Evolutionary conservation across 2,113 vertebrate genomes (phyloP).

Genomic region (Seriola aureovittata): DNA sequence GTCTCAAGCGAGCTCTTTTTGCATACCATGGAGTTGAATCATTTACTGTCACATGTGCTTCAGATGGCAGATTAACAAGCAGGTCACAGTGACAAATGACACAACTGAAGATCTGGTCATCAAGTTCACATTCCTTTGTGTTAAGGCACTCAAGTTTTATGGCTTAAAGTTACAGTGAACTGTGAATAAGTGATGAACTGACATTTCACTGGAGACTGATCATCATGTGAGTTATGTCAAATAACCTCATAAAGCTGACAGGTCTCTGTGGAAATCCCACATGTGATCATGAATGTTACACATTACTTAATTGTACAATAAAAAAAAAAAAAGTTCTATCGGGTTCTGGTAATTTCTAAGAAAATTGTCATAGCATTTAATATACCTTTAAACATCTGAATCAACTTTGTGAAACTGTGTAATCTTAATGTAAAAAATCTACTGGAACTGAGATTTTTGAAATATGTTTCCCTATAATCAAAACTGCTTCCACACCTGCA

Average conservation of each 20-base stretch:
- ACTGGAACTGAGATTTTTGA: not conserved
- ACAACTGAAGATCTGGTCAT: conserved; percentile 28
- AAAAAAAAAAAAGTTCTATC: not conserved
- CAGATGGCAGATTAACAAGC: conserved; percentile 39
- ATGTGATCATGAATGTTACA: conserved; percentile 23
- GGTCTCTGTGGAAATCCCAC: not conserved
- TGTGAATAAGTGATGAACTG: conserved; percentile 40
- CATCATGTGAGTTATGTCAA: conserved; percentile 48
- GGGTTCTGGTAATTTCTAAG: not conserved
- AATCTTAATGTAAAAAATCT: not conserved
- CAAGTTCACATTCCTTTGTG: conserved; percentile 42
- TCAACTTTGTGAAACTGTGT: not conserved
- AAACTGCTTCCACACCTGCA: not conserved
- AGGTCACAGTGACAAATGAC: conserved; percentile 68
- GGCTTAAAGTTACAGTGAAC: conserved; percentile 37
- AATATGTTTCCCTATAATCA: not conserved
- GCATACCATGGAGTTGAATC: conserved; percentile 39
- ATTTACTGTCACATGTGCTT: conserved; percentile 42
- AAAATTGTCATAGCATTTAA: not conserved
- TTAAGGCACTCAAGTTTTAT: conserved; percentile 51
- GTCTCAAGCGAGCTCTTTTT: not conserved
- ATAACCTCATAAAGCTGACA: conserved; percentile 37
- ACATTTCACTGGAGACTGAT: conserved; percentile 13
- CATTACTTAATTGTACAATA: not conserved
- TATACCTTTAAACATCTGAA: not conserved